phyloP scores from a whole-genome alignment of 2,113 vertebrate species.

The Ammodramus savannarum region DNA sequence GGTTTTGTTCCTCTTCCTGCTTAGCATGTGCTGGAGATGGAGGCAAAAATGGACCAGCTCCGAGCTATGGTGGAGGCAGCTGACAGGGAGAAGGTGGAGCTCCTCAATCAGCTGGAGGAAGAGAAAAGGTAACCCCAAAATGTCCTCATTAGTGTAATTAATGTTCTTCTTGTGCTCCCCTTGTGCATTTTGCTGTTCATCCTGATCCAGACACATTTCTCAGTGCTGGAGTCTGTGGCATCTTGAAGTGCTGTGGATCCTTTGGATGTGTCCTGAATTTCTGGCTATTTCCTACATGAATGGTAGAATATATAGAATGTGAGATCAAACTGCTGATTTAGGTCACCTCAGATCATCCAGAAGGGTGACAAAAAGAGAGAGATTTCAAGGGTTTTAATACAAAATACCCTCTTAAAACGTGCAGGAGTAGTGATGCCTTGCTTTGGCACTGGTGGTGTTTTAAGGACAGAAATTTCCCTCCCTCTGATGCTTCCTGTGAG shows the following conservation, averaged over 20 bases:
- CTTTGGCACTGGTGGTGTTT: neutral
- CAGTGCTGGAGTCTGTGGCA: neutral
- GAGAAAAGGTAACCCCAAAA: conserved; percentile 84
- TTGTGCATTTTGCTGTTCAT: neutral
- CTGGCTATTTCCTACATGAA: neutral
- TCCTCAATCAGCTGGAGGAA: conserved; percentile 95
- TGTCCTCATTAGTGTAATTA: neutral
- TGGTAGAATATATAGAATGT: neutral
- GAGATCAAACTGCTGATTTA: neutral
- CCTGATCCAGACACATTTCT: neutral
- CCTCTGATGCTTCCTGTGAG: neutral
- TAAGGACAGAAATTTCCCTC: neutral
- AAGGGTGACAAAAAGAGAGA: neutral
- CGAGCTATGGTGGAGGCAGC: conserved; percentile 93
- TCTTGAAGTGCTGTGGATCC: neutral
- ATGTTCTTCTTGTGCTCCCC: neutral
- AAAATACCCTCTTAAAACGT: neutral
- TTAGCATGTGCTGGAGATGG: conserved; percentile 86
- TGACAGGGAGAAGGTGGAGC: conserved; percentile 94
- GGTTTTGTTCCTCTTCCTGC: neutral
- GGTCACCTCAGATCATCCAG: neutral
- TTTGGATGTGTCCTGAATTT: neutral
- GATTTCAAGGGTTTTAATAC: neutral
- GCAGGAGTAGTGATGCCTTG: neutral
- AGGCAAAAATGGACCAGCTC: conserved; percentile 96